A percentile compares a stretch with the other conserved stretches of the same genome.
phyloP scores from a whole-genome alignment of 1,140 invertebrate species.

The Berghia stephanieae region DNA sequence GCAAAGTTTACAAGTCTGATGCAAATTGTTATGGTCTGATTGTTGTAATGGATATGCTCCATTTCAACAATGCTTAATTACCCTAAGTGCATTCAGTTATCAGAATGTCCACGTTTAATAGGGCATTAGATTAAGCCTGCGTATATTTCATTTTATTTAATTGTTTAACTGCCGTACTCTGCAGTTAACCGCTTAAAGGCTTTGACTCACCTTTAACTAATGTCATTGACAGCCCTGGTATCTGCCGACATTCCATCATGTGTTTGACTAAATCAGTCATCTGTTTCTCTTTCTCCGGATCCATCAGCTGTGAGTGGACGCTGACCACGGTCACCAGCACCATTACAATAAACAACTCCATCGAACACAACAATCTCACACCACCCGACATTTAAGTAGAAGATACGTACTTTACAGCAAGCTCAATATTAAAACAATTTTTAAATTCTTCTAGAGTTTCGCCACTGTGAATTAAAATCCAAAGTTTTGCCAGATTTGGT shows the following conservation, averaged over 20 bases:
- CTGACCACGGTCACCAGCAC: conserved; percentile 53
- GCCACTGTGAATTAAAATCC: too few relatives aligned
- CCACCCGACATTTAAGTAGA: too few relatives aligned
- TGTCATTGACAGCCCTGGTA: conserved; percentile 24
- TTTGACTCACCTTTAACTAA: conserved; percentile 23
- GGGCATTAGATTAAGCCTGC: neutral
- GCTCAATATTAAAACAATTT: too few relatives aligned
- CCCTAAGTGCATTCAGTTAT: neutral
- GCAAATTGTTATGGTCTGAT: too few relatives aligned
- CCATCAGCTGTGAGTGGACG: neutral
- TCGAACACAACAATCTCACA: neutral
- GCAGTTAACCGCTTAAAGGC: neutral
- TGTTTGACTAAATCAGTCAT: neutral
- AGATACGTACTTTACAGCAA: too few relatives aligned
- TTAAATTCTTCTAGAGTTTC: too few relatives aligned
- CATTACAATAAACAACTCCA: neutral
- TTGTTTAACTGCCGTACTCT: neutral
- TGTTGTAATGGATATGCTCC: neutral
- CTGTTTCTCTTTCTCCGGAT: neutral
- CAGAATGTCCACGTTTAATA: neutral
- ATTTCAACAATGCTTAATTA: neutral
- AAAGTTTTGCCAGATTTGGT: too few relatives aligned
- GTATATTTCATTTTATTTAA: neutral
- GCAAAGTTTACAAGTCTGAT: too few relatives aligned
- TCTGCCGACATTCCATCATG: conserved; percentile 25